Evolutionary conservation across 2,888 invertebrate species (phyloP), one percentile per base, ranked within the genome.

Genomic region (Cremastinae sp.): DNA sequence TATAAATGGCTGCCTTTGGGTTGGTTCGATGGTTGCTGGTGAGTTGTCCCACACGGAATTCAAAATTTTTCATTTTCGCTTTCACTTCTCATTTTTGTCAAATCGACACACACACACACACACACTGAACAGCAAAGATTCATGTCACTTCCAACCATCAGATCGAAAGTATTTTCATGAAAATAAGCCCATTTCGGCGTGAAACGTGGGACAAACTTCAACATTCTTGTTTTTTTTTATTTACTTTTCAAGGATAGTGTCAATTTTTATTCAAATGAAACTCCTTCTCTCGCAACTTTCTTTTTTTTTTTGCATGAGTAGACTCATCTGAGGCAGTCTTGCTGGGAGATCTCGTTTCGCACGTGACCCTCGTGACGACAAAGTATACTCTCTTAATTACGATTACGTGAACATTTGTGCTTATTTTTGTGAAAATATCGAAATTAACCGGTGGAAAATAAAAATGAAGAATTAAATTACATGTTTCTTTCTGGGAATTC

Each of bases 21-120:
- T 89, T 88, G 87, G 87, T 88, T 87, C 88, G 87, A 87, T 85
- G 86, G 84, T 84, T 84, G 83, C 84, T 87, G 89, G 89, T 89
- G 89, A 89, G 89, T 89, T 87, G 85, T 87, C 88, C 88, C 87
- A 82, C 86, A 76, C 85, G 87, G 86, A 86, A 83, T 85, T 86
- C 86, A 81, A 88, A 87, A 87, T 87, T 86, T 83, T 83, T 82
- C 81, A 78, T 80, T 73, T 80, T 75, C 78, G 74, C 53, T 49
- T 73, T 77, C 54, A 22, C 49, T 49, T 65, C 53, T 79, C 59
- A 69, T 61, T 58, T 58, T 47, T 59, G 16, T 18, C 49, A 36
- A 12, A 10, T 8, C 22, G 53, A 41, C 45, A 12, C 45, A 47
- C 28, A 28, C 28, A 28, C 41, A 43, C 45, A 58, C 38, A 71